Conservation (phyloP, 2,888 invertebrate genomes). For the Macaria notata region DNA sequence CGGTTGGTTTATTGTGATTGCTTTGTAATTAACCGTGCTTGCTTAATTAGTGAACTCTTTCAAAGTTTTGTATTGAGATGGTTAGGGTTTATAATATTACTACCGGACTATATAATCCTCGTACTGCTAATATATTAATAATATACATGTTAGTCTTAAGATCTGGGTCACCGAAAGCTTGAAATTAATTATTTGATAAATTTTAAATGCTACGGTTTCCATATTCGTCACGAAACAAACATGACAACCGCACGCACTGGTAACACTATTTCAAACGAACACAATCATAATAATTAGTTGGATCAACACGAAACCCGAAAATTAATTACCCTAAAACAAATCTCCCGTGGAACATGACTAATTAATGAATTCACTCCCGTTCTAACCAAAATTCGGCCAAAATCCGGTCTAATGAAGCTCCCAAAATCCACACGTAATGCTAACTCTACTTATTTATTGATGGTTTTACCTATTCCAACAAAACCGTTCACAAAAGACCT, state of each 20-base stretch:
- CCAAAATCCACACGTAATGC: conserved; percentile 52
- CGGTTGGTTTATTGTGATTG: too few species aligned
- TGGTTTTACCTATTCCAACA: conserved; percentile 57
- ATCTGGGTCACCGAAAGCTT: too few species aligned
- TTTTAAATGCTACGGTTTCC: too few species aligned
- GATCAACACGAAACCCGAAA: conserved; percentile 31
- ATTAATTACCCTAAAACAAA: conserved; percentile 39
- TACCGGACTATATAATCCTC: too few species aligned
- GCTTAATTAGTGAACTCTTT: too few species aligned
- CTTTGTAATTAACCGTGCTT: too few species aligned
- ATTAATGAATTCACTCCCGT: conserved; percentile 54
- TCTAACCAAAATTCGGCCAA: conserved; percentile 58
- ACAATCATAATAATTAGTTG: conserved; percentile 13
- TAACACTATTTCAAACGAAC: neutral
- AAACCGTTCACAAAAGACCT: conserved; percentile 32
- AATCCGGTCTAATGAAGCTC: conserved; percentile 64
- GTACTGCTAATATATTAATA: too few species aligned
- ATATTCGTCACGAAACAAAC: neutral
- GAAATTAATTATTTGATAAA: too few species aligned
- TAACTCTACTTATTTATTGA: conserved; percentile 73
- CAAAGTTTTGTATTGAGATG: too few species aligned
- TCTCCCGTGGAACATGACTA: conserved; percentile 46
- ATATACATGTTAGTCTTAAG: too few species aligned
- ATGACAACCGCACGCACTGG: neutral
- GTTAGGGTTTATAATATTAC: too few species aligned